A percentile compares a stretch with the other conserved stretches of the same genome.
Conservation (phyloP, 2,888 invertebrate species). For the Synanthedon andrenaeformis region DNA sequence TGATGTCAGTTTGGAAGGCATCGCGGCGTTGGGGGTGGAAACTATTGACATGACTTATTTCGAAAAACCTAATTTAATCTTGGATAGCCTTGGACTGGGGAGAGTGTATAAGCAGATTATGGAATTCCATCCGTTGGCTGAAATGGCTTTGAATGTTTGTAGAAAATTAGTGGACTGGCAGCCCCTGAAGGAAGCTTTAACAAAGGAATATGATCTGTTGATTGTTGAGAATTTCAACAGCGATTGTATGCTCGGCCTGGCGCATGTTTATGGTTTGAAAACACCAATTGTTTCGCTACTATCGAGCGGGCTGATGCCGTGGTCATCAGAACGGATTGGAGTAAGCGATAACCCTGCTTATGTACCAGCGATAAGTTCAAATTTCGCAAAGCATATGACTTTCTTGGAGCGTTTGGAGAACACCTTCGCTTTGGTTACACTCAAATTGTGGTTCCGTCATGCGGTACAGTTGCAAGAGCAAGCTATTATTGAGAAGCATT, state of each 20-base stretch:
- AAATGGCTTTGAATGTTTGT: slow-evolving; percentile 43
- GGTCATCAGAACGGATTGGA: slow-evolving; percentile 56
- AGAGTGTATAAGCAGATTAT: slow-evolving; percentile 26
- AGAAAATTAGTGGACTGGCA: slow-evolving; percentile 42
- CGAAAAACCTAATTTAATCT: slow-evolving; percentile 25
- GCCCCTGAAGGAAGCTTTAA: slow-evolving; percentile 39
- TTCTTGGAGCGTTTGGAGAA: slow-evolving; percentile 62
- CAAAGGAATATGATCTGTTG: slow-evolving; percentile 71
- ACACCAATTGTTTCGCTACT: slow-evolving; percentile 70
- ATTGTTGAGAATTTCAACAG: slow-evolving; percentile 74
- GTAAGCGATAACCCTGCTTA: slow-evolving; percentile 63
- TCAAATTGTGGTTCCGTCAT: slow-evolving; percentile 41
- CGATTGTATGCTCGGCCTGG: slow-evolving; percentile 74
- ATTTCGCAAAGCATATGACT: slow-evolving; percentile 55
- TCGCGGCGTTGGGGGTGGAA: slow-evolving; percentile 41
- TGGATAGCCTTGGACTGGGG: slow-evolving; percentile 28
- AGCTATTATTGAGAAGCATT: slow-evolving; percentile 45
- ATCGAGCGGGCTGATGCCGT: slow-evolving; percentile 71
- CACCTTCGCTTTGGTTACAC: slow-evolving; percentile 28
- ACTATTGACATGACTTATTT: slow-evolving; percentile 33
- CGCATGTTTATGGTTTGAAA: slow-evolving; percentile 59
- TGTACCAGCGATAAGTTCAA: slow-evolving; percentile 64
- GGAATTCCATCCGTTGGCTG: slow-evolving; percentile 35
- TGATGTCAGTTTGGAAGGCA: slow-evolving; percentile 50
- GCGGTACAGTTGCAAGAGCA: slow-evolving; percentile 41